These are phyloP conservation scores for Laterallus jamaicensis DNA, from an alignment of 2,113 vertebrate genomes.

Conservation along the genomic window DNA sequence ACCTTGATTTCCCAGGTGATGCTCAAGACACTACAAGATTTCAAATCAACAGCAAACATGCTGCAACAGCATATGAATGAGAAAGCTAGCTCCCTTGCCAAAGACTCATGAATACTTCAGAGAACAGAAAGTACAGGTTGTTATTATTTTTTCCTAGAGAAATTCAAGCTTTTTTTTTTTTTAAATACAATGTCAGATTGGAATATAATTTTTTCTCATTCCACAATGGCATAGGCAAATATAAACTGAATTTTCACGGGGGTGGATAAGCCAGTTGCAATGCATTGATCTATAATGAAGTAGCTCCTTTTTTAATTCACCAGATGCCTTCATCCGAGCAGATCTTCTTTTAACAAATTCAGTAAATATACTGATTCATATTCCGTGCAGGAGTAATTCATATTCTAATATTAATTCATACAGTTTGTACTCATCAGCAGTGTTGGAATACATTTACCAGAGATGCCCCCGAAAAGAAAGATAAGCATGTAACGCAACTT, in stretches of 20 bases:
- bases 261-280: neutral
- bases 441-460: neutral
- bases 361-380: slow-evolving; percentile 9
- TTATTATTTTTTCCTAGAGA: neutral
- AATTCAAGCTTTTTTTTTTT: neutral
- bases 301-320: slow-evolving; percentile 14
- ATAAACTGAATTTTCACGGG: neutral
- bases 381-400: neutral
- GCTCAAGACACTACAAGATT: slow-evolving; percentile 4
- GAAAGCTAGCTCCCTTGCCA: neutral
- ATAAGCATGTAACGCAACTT: neutral
- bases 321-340: neutral
- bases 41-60: slow-evolving; percentile 25
- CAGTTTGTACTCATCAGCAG: neutral
- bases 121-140: neutral
- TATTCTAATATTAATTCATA: slow-evolving; percentile 52
- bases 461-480: neutral
- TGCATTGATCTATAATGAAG: neutral
- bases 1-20: slow-evolving; percentile 64
- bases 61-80: slow-evolving; percentile 34
- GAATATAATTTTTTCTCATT: neutral
- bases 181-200: neutral
- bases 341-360: slow-evolving; percentile 9
- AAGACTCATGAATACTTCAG: slow-evolving; percentile 14
- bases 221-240: neutral